phyloP scores from a whole-genome alignment of 2,113 vertebrate species.

The Takifugu bimaculatus region DNA sequence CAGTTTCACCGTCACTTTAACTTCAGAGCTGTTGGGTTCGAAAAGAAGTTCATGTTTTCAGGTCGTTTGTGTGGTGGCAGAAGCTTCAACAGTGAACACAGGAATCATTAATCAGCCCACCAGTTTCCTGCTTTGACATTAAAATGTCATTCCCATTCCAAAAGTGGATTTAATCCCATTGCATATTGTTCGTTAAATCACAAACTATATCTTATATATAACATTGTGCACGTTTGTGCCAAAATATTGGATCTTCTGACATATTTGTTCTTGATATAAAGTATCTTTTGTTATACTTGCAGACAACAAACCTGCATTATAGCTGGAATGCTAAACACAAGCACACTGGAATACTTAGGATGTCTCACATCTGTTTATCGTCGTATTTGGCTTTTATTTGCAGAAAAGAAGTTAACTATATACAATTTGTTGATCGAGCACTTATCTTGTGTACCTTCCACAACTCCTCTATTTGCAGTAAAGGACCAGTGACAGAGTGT shows the following conservation, averaged over 20 bases:
- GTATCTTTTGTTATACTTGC: conserved; percentile 5
- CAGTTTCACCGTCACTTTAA: conserved; percentile 8
- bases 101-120: no score
- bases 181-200: neutral
- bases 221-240: neutral
- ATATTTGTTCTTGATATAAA: conserved; percentile 15
- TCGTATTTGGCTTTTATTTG: neutral
- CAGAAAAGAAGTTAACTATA: neutral
- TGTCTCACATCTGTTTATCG: no score
- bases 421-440: neutral
- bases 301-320: conserved; percentile 40
- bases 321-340: neutral
- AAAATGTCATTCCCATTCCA: neutral
- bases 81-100: no score
- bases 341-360: neutral
- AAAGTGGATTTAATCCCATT: neutral
- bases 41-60: conserved; percentile 5
- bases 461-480: neutral
- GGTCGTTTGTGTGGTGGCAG: no score
- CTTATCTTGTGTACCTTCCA: neutral
- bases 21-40: conserved; percentile 22
- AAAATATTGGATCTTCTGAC: conserved; percentile 24
- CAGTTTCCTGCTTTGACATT: no score
- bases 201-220: neutral
- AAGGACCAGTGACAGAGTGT: conserved; percentile 30